Percentiles rank a stretch among this genome's conserved stretches.
Conservation (phyloP, 2,888 invertebrate species). For the Drosophila gaucha region DNA sequence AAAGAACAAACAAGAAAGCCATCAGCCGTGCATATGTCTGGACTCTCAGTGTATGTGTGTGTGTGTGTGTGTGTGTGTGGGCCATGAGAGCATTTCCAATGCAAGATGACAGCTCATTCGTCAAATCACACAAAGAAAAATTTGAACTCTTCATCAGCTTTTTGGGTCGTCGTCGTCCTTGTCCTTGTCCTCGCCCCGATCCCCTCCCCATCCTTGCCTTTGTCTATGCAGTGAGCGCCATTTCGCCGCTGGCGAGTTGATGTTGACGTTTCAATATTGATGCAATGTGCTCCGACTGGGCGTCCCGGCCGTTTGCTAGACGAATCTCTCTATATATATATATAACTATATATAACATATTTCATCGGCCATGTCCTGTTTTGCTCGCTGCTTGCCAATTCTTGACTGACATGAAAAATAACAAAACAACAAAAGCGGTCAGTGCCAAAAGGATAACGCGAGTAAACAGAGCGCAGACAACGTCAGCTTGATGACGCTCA, state of each 20-base stretch:
- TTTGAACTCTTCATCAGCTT: constrained; percentile 82
- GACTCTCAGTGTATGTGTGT: constrained; percentile 14
- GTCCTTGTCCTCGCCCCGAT: constrained; percentile 25
- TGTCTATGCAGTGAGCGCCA: constrained; percentile 65
- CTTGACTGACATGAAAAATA: constrained; percentile 79
- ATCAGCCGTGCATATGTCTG: constrained; percentile 44
- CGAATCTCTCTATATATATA: constrained; percentile 12
- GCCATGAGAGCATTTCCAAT: constrained; percentile 65
- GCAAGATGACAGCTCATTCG: constrained; percentile 81
- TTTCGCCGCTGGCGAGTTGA: constrained; percentile 76
- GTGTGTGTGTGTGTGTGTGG: constrained; percentile 20
- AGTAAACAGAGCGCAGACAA: constrained; percentile 57
- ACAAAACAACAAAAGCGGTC: constrained; percentile 77
- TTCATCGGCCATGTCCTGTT: constrained; percentile 73
- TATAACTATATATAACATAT: constrained; percentile 54
- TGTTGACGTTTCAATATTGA: constrained; percentile 81
- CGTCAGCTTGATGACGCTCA: constrained; percentile 58
- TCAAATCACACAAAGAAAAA: constrained; percentile 82
- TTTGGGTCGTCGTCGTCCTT: constrained; percentile 59
- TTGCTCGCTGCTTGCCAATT: constrained; percentile 71
- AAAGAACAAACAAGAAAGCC: constrained; percentile 63
- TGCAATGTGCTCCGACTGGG: constrained; percentile 70
- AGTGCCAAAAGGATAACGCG: constrained; percentile 71
- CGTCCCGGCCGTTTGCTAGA: constrained; percentile 2
- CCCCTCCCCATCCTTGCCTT: constrained; percentile 22